A percentile compares a stretch with the other conserved stretches of the same genome.
These are phyloP conservation scores for Mylabris sibirica DNA, from an alignment of 2,888 invertebrate genomes.

Conservation along the genomic window DNA sequence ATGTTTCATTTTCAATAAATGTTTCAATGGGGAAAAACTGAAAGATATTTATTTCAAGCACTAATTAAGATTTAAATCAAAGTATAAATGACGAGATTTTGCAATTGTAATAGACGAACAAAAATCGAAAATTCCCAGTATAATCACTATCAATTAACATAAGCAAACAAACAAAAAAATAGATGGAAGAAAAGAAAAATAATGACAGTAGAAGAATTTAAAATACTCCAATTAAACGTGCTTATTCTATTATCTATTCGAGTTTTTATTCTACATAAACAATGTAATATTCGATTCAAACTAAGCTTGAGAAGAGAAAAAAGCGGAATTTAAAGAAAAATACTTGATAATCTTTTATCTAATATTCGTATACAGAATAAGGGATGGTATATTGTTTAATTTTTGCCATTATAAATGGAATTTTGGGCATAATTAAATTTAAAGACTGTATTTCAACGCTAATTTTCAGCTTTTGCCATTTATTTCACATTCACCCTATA, in stretches of 20 bases:
- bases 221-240: neutral
- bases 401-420: constrained; percentile 8
- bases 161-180: neutral
- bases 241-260: neutral
- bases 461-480: constrained; percentile 24
- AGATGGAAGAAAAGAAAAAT: neutral
- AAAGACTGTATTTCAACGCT: constrained; percentile 20
- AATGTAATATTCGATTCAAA: neutral
- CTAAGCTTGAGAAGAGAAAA: neutral
- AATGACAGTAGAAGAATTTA: neutral
- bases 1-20: constrained; percentile 8
- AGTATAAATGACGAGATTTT: neutral
- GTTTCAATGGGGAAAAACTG: no score
- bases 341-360: neutral
- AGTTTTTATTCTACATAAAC: neutral
- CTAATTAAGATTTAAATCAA: neutral
- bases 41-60: neutral
- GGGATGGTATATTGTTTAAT: neutral
- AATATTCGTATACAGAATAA: no score
- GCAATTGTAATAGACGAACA: neutral
- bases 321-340: no score
- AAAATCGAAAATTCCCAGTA: neutral
- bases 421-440: constrained; percentile 28
- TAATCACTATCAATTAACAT: neutral
- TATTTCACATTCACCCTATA: constrained; percentile 27